Base-by-base conservation (phyloP, 2,113 vertebrate species). In the Macquaria ambigua region DNA sequence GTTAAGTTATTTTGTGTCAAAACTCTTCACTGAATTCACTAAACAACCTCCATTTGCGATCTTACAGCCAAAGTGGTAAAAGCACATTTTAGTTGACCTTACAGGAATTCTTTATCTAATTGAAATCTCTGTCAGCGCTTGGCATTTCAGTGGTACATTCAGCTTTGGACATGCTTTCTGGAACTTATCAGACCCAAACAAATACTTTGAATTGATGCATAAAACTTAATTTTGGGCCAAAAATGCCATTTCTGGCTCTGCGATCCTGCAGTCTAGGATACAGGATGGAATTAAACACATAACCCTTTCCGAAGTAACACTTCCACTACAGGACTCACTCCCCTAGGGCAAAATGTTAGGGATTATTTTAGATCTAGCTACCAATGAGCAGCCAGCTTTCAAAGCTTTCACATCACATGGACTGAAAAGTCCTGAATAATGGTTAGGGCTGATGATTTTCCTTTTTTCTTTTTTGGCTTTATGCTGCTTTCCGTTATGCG, bases 301-400 rank as follows among this genome's bases (percentile, higher is more conserved):
- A 41, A 68, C 20, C 12, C 59, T 67, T n/a, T 64, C 14, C 15
- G 16, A 63, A 74, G 9, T 52, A 16, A 37, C n/a, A 28, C 39
- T 61, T 23, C 8, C 59, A 18, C 25, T 8, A 41, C 18, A 82
- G 52, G 10, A 70, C 48, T 75, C 67, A 31, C 50, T 75, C 20
- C 71, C 80, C 34, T 0, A 0, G 50, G 78, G 61, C 74, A 59
- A 85, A 70, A 85, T 89, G 68, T 83, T 39, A 59, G 55, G 77
- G 84, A 91, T 91, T 90, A 90, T 77, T 89, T 18, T 23, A 61
- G 64, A 72, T 87, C 71, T 53, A 79, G 61, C 85, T 34, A 72
- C 81, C 81, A 79, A 81, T 64, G 79, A 84, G 61, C 64, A 37
- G 23, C 37, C 12, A 0, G 37, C 14, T 70, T 64, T 50, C 8